Base-by-base conservation (phyloP, 2,113 vertebrate genomes). In the Cyanoramphus novaezelandiae region DNA sequence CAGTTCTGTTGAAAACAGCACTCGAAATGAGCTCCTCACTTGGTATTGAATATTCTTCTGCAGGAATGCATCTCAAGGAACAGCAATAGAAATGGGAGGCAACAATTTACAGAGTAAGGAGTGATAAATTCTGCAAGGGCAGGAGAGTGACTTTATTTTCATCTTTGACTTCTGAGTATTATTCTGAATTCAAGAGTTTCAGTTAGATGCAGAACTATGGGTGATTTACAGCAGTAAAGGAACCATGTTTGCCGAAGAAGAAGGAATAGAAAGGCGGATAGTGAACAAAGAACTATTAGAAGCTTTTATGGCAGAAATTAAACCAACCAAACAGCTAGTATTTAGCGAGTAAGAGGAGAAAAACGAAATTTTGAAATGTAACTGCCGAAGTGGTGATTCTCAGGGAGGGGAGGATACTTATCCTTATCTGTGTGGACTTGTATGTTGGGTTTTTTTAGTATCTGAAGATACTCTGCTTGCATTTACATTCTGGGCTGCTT, bases 21-120 rank as follows among this genome's bases (percentile, higher is more conserved):
- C 55, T 83, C 86, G 57, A 88, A 67, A 76, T 72, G 86, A 95
- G 88, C 93, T 97, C 59, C 86, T 90, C 35, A 25, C 28, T 91
- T 86, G 18, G 55, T 90, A 33, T 86, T 89, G 65, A 96, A 87
- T 70, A 88, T 6, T 90, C 31, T 63, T 90, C 55, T 95, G 85
- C 57, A 74, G 75, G 59, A 95, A 65, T 49, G 10, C 27, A 17
- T 63, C 60, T 70, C n/a, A 37, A 74, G 69, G 69, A 90, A 43
- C 81, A 88, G 46, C 41, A 67, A 37, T 19, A 57, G 49, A 91
- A 79, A 76, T 11, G 27, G 37, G n/a, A 25, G 21, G 11, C 39
- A 88, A 21, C 9, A 82, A 4, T 55, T 71, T 81, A 39, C 46
- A 50, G 78, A 65, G 19, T 24, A 59, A 79, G 25, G 59, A 74